Evolutionary conservation across 2,797 vertebrate species (phyloP).

Genomic region (Microhierax caerulescens): DNA sequence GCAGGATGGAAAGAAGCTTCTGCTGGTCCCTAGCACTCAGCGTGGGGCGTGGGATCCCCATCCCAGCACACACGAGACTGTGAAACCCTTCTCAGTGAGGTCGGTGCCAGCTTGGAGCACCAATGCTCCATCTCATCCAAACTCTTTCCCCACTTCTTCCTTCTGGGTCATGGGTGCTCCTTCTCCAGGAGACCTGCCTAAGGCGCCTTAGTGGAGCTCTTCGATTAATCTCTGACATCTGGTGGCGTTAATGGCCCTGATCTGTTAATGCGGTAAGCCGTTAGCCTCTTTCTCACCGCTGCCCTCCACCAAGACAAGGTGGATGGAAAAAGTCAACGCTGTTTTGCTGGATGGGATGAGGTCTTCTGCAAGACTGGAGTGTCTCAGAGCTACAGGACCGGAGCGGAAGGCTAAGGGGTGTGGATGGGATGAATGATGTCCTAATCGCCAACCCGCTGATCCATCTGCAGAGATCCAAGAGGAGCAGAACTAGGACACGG

Average conservation of each 20-base stretch:
- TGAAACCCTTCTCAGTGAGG: neutral
- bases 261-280: slow-evolving; percentile 57
- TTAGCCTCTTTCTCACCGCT: neutral
- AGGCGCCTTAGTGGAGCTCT: slow-evolving; percentile 52
- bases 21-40: neutral
- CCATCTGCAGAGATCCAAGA: neutral
- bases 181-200: slow-evolving; percentile 15
- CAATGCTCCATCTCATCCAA: neutral
- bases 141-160: neutral
- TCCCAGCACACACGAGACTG: neutral
- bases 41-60: neutral
- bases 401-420: slow-evolving; percentile 20
- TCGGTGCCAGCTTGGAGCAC: neutral
- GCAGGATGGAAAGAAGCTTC: neutral
- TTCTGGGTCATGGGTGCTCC: slow-evolving; percentile 15
- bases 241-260: slow-evolving; percentile 49
- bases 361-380: neutral
- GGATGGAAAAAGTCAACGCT: neutral
- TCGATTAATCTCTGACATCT: slow-evolving; percentile 52
- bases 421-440: neutral
- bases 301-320: neutral
- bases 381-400: neutral
- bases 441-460: neutral
- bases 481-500: neutral
- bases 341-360: neutral